Conservation (phyloP, 1,140 invertebrate species). For the roundworm (Caenorhabditis elegans) region WBcel235 BX284605.5:1791001-1791500, state of each 20-base stretch:
- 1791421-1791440: not conserved
- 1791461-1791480: not conserved
- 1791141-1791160: no score
- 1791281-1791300: not conserved
- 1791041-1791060: no score
- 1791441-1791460: not conserved
- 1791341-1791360: not conserved
- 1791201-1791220: not conserved
- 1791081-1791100: no score
- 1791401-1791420: not conserved
- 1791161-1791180: no score
- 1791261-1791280: no score
- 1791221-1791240: no score
- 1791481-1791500: not conserved
- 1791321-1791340: not conserved
- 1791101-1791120: no score
- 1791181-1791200: not conserved
- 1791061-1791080: no score
- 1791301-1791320: not conserved
- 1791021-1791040: not conserved
- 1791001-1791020: not conserved
- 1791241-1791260: not conserved
- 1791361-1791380: not conserved
- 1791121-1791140: no score
- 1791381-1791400: not conserved